Evolutionary conservation across 2,888 invertebrate species (phyloP), one percentile per base, ranked within the genome.

Genomic region (Gnatocerus cornutus): DNA sequence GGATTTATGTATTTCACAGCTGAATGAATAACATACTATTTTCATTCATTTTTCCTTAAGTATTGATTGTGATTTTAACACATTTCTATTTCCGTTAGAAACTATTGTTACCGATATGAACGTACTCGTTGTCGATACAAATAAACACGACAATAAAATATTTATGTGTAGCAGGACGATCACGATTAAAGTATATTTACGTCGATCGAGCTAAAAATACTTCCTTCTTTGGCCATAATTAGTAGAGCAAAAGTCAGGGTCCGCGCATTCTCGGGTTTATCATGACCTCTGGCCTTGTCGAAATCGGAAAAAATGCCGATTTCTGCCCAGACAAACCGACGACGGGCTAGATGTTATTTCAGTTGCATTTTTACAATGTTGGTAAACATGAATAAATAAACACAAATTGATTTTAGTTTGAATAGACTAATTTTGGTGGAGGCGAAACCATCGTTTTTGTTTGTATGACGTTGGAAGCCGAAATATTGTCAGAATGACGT

Each of bases 211-310:
- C 61, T 61, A 61, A 61, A 61, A 61, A 61, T 61, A 61, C 61
- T 61, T 61, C 61, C 61, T 61, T 39, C 39, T 61, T 46, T 9
- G 61, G 12, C 45, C 27, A 43, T 14, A 46, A 33, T 61, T 16
- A 12, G 21, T 3, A 12, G 61, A 61, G 48, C 61, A 61, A 50
- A 61, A 61, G 61, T 61, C 61, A 61, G 37, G 61, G 61, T 45
- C 43, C 27, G n/a, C 27, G 12, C 37, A 33, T 13, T 33, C 4
- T 16, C 16, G 37, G 41, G 10, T n/a, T 50, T 61, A 61, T 61
- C 61, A 21, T 14, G 37, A 61, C 61, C 48, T 50, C 16, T 39
- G 4, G 39, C 48, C 61, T 16, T 10, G 9, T 10, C 12, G 37
- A 48, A 4, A 14, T 39, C 27, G 10, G 46, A 59, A 45, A 14